Evolutionary conservation across 2,888 invertebrate genomes (phyloP).

Genomic region (Epistrophella euchroma): DNA sequence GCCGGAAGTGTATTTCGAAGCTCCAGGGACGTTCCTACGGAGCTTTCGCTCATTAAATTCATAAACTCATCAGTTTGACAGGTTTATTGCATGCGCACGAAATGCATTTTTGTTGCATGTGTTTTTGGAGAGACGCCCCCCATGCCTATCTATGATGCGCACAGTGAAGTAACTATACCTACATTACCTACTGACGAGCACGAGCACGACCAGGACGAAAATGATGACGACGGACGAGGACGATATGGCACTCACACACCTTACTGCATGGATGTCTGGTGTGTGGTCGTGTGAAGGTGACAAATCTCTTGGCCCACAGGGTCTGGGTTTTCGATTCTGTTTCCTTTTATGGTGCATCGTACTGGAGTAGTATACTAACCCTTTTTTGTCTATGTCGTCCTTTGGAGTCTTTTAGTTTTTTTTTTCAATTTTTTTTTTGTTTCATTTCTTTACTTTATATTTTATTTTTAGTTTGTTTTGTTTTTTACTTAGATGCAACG

Average conservation of each 20-base stretch:
- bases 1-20: slow-evolving; percentile 54
- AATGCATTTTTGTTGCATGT: slow-evolving; percentile 70
- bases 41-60: slow-evolving; percentile 75
- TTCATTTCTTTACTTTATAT: slow-evolving; percentile 17
- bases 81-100: slow-evolving; percentile 75
- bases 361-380: slow-evolving; percentile 73
- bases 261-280: slow-evolving; percentile 39
- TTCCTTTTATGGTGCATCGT: slow-evolving; percentile 74
- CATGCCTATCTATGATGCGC: slow-evolving; percentile 64
- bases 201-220: slow-evolving; percentile 47
- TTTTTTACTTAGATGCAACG: slow-evolving; percentile 54
- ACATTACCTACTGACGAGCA: slow-evolving; percentile 32
- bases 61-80: slow-evolving; percentile 75
- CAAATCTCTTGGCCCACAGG: slow-evolving; percentile 70
- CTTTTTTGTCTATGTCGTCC: slow-evolving; percentile 67
- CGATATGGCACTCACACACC: slow-evolving; percentile 34
- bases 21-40: slow-evolving; percentile 66
- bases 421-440: slow-evolving; percentile 23
- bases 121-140: slow-evolving; percentile 68
- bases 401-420: slow-evolving; percentile 38
- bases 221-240: background rate
- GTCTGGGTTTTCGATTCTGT: slow-evolving; percentile 70
- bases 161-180: slow-evolving; percentile 64
- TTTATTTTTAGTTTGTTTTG: slow-evolving; percentile 26
- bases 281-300: slow-evolving; percentile 69